Base-by-base conservation (phyloP, 2,113 vertebrate species). In the Solea senegalensis region DNA sequence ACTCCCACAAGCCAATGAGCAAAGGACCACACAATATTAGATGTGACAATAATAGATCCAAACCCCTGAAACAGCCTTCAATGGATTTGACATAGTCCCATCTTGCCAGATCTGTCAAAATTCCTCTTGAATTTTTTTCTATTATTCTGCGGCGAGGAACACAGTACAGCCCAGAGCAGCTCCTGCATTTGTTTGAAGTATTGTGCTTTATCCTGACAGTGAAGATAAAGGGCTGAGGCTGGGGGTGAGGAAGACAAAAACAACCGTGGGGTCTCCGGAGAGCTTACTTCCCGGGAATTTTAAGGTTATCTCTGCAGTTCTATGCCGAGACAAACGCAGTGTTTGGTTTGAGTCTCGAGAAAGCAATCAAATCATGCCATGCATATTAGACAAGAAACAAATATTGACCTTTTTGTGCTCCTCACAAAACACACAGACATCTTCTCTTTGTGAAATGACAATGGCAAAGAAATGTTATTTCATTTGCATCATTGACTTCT, bases 171-270 rank as follows among this genome's bases (percentile, higher is more conserved):
- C 84, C 58, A 26, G 52, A 84, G 86, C 84, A 79, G 73, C 82
- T 87, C 78, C 81, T 86, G 86, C 76, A 75, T 66, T 67, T 63
- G 69, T 89, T 86, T 89, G 84, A 88, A 86, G 74, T 84, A 86
- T 89, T 84, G 84, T 65, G 86, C 78, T 88, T 85, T 71, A 82
- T 62, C 82, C 79, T 86, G 82, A 89, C 87, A 88, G 86, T 86
- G 75, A 87, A 75, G 82, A 88, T 90, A 86, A 90, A 80, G 72
- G 79, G 55, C 59, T 60, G 41, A 64, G 69, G 80, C 63, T 64
- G 12, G 40, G 66, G 79, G 46, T 61, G 57, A 81, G 64, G 63
- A 54, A 50, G 14, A 52, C 34, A 53, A 73, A 78, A 55, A 76
- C 28, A 69, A 65, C 39, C 48, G 27, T 0, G 64, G 71, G 50